These are phyloP conservation scores for Darevskia mixta DNA, from an alignment of 2,797 vertebrate species.

Conservation along the genomic window DNA sequence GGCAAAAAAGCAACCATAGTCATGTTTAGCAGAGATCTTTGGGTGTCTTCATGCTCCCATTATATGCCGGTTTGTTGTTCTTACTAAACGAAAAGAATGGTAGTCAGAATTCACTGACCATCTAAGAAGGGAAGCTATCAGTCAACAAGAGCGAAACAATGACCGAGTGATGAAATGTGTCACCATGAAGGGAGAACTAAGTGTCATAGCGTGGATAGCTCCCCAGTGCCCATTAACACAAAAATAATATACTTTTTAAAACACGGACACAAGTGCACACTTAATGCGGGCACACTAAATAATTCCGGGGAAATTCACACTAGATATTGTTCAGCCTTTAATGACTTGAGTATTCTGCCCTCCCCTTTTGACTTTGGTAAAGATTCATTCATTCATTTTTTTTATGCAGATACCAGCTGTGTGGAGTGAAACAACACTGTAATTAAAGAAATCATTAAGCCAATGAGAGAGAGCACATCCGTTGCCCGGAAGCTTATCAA, in stretches of 20 bases:
- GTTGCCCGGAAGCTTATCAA: neutral
- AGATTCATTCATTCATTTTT: neutral
- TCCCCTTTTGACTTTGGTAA: neutral
- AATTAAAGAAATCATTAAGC: conserved; percentile 7
- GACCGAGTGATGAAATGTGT: neutral
- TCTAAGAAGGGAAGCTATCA: conserved; percentile 49
- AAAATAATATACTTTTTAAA: neutral
- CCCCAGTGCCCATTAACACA: conserved; percentile 36
- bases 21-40: conserved; percentile 39
- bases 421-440: neutral
- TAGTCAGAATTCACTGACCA: conserved; percentile 27
- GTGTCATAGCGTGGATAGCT: conserved; percentile 25
- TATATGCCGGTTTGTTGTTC: conserved; percentile 17
- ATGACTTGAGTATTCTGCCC: neutral
- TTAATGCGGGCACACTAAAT: neutral
- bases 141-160: conserved; percentile 50
- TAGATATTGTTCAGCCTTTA: neutral
- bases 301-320: neutral
- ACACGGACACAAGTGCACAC: neutral
- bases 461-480: neutral
- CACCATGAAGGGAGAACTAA: conserved; percentile 45
- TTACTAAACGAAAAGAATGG: neutral
- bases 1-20: conserved; percentile 26
- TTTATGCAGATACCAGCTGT: neutral
- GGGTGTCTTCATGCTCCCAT: neutral